Base-by-base conservation (phyloP, 64 coral and sea anemone species). In the Montipora sp. region DNA sequence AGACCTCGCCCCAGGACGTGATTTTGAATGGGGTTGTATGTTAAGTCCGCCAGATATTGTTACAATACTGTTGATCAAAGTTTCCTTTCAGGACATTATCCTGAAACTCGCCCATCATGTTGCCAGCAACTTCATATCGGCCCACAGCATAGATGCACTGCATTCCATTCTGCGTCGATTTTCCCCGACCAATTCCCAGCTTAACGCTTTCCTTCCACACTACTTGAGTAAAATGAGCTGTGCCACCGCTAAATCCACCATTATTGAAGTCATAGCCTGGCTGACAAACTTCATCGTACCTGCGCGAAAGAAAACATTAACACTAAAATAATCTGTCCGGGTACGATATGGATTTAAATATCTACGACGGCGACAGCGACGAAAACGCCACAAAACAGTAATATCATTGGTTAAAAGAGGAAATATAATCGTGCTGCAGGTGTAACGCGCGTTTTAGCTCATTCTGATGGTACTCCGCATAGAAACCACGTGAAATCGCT, bases 261-360 rank as follows among this genome's bases (percentile, higher is more conserved):
- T 12, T 66, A 22, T 50, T n/a, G 43, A 92, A 92, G 50, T 84
- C 72, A 51, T 92, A 92, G 1, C 82, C 82, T 13, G 82, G 82
- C 24, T 92, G 21, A 51, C 90, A 92, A 0, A 92, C 79, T 53
- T 92, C 90, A 48, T 92, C 82, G 43, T 92, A 92, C 90, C 90
- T 92, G 36, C 11, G 6, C 36, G 36, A 48, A 75, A 74, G 48
- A 43, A 3, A n/a, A 3, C 24, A 9, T 27, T 7, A 59, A 20
- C 73, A 24, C 36, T 36, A 45, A 49, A 15, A 10, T 47, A 69
- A 59, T 68, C 19, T 24, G 4, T n/a, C 44, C 21, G 63, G 57
- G 36, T 43, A 3, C 4, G 27, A 27, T 24, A 74, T 5, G 8
- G 23, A 22, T 1, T 74, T 36, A 2, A 36, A 36, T 36, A 36